Conservation (phyloP, 2,888 invertebrate species). For the Oscheius onirici region DNA sequence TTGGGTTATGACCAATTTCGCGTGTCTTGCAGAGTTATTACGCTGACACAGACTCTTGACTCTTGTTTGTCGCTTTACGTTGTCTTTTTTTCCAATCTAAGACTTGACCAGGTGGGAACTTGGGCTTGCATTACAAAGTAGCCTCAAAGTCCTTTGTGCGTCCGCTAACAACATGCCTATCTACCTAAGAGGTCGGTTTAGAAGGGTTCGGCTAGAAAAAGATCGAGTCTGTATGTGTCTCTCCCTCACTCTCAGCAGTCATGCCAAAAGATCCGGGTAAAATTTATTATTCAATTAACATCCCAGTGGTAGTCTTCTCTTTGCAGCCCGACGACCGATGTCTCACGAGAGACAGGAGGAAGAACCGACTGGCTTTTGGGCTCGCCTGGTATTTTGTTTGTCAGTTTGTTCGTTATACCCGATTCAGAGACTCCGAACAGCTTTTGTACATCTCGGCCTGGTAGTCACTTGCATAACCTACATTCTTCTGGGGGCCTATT, state of each 20-base stretch:
- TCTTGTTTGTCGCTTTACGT: neutral
- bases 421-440: conserved; percentile 46
- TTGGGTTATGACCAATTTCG: conserved; percentile 30
- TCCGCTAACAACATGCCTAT: too few relatives aligned
- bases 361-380: conserved; percentile 7
- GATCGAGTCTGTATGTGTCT: too few relatives aligned
- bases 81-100: neutral
- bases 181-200: too few relatives aligned
- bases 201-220: too few relatives aligned
- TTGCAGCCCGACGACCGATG: neutral
- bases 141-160: too few relatives aligned
- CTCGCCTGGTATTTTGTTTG: neutral
- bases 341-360: neutral
- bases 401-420: neutral
- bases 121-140: too few relatives aligned
- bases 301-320: too few relatives aligned
- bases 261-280: too few relatives aligned
- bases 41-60: conserved; percentile 16
- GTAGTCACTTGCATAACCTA: conserved; percentile 45
- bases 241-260: too few relatives aligned
- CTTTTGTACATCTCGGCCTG: conserved; percentile 51
- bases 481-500: conserved; percentile 48
- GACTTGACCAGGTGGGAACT: neutral
- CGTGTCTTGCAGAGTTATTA: conserved; percentile 33
- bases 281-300: too few relatives aligned